Evolutionary conservation across 1,140 invertebrate species (phyloP).

Genomic region (Dreissena polymorpha): DNA sequence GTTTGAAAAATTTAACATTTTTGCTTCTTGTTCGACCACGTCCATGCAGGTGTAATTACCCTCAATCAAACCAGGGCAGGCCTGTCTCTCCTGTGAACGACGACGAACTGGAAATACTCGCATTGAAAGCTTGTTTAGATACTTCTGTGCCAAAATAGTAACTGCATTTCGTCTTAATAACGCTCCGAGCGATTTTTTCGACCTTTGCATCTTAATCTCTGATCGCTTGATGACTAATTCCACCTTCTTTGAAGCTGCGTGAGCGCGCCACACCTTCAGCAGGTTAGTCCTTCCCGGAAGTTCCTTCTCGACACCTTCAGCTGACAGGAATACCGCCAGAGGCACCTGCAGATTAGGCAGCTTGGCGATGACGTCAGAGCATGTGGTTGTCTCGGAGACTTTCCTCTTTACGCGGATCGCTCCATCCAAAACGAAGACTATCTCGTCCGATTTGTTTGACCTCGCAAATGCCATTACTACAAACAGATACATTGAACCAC

Average conservation of each 20-base stretch:
- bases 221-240: slow-evolving; percentile 35
- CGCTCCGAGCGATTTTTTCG: slow-evolving; percentile 12
- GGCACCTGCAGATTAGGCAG: slow-evolving; percentile 28
- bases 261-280: slow-evolving; percentile 36
- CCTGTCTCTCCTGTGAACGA: neutral
- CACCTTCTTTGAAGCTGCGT: slow-evolving; percentile 22
- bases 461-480: too few relatives aligned
- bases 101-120: neutral
- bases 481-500: too few relatives aligned
- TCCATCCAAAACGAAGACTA: slow-evolving; percentile 38
- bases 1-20: neutral
- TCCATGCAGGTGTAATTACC: too few relatives aligned
- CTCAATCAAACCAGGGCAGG: neutral
- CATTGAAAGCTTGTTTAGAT: neutral
- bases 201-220: neutral
- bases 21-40: neutral
- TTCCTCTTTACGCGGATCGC: neutral
- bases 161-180: neutral
- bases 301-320: slow-evolving; percentile 42
- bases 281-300: slow-evolving; percentile 40
- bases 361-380: slow-evolving; percentile 47
- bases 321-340: slow-evolving; percentile 29
- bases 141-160: neutral
- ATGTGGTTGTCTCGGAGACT: slow-evolving; percentile 41
- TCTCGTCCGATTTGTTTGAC: slow-evolving; percentile 3